Base-by-base conservation (phyloP, 2,113 vertebrate species). In the Tyto alba region DNA sequence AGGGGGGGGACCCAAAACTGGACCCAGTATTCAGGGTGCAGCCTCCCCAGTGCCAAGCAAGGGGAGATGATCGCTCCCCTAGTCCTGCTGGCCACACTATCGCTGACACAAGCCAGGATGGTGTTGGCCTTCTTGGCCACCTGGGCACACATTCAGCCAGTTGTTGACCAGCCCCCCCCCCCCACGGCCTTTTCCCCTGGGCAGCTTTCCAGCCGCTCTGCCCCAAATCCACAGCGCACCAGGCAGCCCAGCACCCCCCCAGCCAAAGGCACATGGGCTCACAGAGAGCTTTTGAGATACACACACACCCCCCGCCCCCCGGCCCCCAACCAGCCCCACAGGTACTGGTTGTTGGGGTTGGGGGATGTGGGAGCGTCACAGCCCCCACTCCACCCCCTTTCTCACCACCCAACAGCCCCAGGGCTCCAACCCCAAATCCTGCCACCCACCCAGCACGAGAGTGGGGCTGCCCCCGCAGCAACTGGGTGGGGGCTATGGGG, bases 341-440 rank as follows among this genome's bases (percentile, higher is more conserved):
- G 17, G 40, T 11, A 38, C 36, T 38, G 53, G n/a, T 6, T 4
- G 60, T 36, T n/a, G n/a, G n/a, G n/a, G n/a, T n/a, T n/a, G n/a
- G 25, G 5, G 3, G 9, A 38, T 11, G 6, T 6, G 16, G 13
- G 9, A 29, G 13, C 21, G 56, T 17, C 68, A 21, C 0, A 3
- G 29, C 9, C 45, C 79, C 47, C 66, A n/a, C n/a, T n/a, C 59
- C 57, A 6, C 2, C 36, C 13, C 29, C 34, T 38, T 38, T 19
- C 72, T 63, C 48, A 72, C 25, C 69, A 29, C 30, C 66, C 78
- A 9, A 14, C 21, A 27, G n/a, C 79, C 77, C 47, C 6, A 5
- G 26, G 64, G 52, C 50, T 22, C 56, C 57, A 50, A 43, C 22
- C 72, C 47, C 11, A 0, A 23, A 43, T 16, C 53, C 59, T 36